Base-by-base conservation (phyloP, 1,140 invertebrate genomes). In the Ctenoplectra terminalis region DNA sequence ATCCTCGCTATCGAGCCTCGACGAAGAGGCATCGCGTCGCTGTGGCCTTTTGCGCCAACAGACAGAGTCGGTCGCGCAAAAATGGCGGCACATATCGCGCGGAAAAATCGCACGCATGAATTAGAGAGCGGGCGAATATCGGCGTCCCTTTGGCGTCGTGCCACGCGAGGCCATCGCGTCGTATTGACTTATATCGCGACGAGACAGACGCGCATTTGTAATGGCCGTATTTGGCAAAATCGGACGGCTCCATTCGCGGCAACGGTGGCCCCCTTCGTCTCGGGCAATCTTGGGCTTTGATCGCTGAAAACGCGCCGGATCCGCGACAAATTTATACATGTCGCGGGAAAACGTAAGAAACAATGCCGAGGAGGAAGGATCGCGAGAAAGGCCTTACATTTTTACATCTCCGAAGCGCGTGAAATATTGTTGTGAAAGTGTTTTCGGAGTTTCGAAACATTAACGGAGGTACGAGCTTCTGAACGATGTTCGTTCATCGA, bases 161-260 rank as follows among this genome's bases (percentile, higher is more conserved):
- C 26, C 52, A 76, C 70, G 76, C 60, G 67, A 73, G 48, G 48
- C 58, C 56, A 73, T 75, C 60, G 79, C 60, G 79, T 80, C 77
- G 82, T 87, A 90, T 91, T 89, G 90, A 90, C 90, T 91, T 89
- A 87, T 87, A 86, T 87, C 87, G 81, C 85, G 77, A 81, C 78
- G 82, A 50, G 54, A 78, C 85, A 84, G 74, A 82, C 83, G 80
- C 87, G 81, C 87, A 90, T 91, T 91, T 85, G 90, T 88, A 90
- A 88, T n/a, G 74, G 80, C 92, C 92, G 84, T 92, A 93, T 92
- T 92, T 92, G 92, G 92, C 83, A 88, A 92, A 93, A 93, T 92
- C 91, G 86, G 89, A 90, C 91, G 90, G 90, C 91, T 90, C 89
- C 89, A 90, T 91, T 89, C 80, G 83, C 70, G 82, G 91, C 88